Evolutionary conservation across 1,140 invertebrate genomes (phyloP), one percentile per base, ranked within the genome.

Genomic region (Drosophila navojoa): DNA sequence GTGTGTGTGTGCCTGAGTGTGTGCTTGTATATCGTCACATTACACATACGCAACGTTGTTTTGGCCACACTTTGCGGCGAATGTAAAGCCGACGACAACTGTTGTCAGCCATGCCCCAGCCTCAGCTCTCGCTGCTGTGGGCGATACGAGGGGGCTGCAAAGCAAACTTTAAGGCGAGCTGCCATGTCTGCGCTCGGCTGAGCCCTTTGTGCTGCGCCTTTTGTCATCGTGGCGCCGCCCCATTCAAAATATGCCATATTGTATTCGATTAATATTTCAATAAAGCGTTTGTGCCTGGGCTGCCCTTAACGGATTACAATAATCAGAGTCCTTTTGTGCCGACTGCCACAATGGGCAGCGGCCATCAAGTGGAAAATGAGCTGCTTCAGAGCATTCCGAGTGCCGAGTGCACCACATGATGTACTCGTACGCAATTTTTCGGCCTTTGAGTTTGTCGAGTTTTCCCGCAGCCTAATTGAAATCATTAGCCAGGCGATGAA

Each of bases 201-300:
- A 22, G 19, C 19, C 1, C 55, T 32, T 58, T 50, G 40, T 22
- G 22, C 57, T 60, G 57, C 40, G 25, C 47, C n/a, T 50, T 45
- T 45, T 42, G 50, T 58, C 63, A 63, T 75, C 75, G 52, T 82
- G 55, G 47, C 29, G 45, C 4, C 38, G 59, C 61, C 58, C 22
- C 11, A 29, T 55, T 38, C 63, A 38, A 58, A 81, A 78, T 69
- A 78, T 78, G 79, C 71, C 67, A 81, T 81, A 87, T 82, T 87
- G 79, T 77, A 80, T 84, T 87, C 79, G 82, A 77, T 87, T 84
- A 89, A 87, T 87, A 84, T 87, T 89, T 79, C 77, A 89, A 87
- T 87, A 87, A 87, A 89, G 71, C 89, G 70, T 71, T 71, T 85
- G 50, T 64, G 55, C 38, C 3, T 50, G 53, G 25, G 5, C 15